Base-by-base conservation (phyloP, 2,888 invertebrate genomes). In the Netelia fuscicornis region DNA sequence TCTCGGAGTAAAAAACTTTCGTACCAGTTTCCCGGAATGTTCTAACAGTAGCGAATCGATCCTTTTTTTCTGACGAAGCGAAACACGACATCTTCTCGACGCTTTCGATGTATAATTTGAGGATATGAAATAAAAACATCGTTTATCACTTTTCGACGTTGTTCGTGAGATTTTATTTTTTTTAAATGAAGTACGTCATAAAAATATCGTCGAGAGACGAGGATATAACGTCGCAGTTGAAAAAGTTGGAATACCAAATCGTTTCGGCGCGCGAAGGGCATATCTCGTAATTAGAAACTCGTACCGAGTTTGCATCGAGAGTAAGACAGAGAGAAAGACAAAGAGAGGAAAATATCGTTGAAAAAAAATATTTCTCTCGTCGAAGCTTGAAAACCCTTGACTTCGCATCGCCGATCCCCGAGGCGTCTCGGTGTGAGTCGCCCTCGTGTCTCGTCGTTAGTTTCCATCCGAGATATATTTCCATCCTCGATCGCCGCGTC, bases 161-260 rank as follows among this genome's bases (percentile, higher is more conserved):
- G 54, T 13, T 37, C 8, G 37, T 0, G 6, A 13, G 54, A 13
- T 54, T 6, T 6, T 54, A n/a, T 54, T 54, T n/a, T 54, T 54
- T 17, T 54, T 54, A 2, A 52, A 13, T 17, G 2, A 17, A 54
- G 54, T 54, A 54, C 17, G 17, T 54, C 54, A 54, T 54, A 13
- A 54, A 54, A 54, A 54, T 54, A 54, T 54, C 37, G 54, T 1
- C 13, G 54, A 54, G 54, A 13, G n/a, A 8, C 13, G 68, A 52
- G 48, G n/a, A 13, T 68, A 67, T 68, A 44, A 20, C 37, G 13
- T 20, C 68, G 20, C n/a, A 13, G 75, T 52, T 37, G 77, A 62
- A 52, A 74, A 67, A 77, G 64, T 70, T 52, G 70, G 83, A 84
- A 86, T 86, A 86, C 75, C 86, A 84, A 85, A 86, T 86, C 80